Percentiles rank a stretch among this genome's conserved stretches.
phyloP scores from a whole-genome alignment of 2,888 invertebrate genomes.

The Eugnorisma glareosa region DNA sequence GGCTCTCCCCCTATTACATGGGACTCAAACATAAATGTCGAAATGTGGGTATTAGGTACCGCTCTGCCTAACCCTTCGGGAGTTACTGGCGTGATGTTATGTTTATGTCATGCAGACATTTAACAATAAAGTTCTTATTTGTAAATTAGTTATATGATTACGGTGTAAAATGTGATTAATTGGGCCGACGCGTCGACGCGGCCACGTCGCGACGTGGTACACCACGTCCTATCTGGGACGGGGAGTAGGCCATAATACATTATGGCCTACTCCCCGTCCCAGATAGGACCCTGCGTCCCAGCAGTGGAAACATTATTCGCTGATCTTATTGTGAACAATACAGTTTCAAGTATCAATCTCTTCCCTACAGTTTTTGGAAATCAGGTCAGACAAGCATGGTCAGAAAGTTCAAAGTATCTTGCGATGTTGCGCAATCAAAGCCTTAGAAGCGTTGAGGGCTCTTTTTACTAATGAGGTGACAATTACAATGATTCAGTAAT shows the following conservation, averaged over 20 bases:
- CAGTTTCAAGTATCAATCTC: not conserved
- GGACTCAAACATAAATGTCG: not conserved
- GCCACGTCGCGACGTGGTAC: too few relatives aligned
- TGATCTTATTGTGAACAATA: not conserved
- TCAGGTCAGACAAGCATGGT: not conserved
- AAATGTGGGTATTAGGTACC: not conserved
- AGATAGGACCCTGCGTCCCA: not conserved
- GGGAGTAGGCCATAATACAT: too few relatives aligned
- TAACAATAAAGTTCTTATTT: not conserved
- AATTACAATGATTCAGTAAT: conserved; percentile 32
- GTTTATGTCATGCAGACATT: not conserved
- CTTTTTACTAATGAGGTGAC: conserved; percentile 22
- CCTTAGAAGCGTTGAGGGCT: not conserved
- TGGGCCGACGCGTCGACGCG: too few relatives aligned
- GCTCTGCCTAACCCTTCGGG: not conserved
- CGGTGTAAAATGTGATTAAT: not conserved
- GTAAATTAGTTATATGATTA: too few relatives aligned
- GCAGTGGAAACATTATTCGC: not conserved
- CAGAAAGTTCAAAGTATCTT: not conserved
- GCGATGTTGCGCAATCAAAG: not conserved
- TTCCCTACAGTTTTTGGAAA: not conserved
- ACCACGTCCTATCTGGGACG: too few relatives aligned
- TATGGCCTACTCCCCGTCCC: not conserved
- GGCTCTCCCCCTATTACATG: not conserved
- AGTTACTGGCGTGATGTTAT: not conserved